Base-by-base conservation (phyloP, 2,113 vertebrate genomes). In the Neolamprologus brichardi region DNA sequence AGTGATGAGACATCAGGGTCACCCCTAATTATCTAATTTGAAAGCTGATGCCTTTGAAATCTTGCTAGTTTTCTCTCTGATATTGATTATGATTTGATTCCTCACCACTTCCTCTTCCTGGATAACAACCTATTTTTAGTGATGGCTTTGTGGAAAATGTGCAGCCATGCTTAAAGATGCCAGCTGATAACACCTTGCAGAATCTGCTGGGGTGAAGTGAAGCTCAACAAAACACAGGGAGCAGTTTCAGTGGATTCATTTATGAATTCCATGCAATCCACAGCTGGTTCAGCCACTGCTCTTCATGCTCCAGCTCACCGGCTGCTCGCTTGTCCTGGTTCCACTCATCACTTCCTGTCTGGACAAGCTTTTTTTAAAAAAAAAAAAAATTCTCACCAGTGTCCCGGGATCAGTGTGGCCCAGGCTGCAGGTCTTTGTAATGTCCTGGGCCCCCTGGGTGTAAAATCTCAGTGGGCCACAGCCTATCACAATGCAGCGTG, bases 161-260 rank as follows among this genome's bases (percentile, higher is more conserved):
- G 81, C 91, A 89, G 79, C 80, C 83, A 30, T 53, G 84, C 91
- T 79, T 3, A 39, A 77, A 83, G 84, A 58, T 17, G 75, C 84
- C 91, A 92, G 82, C 89, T 87, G 89, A 90, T 85, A 20, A 72
- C 46, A 85, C 87, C 53, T 85, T 58, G 84, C 60, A 89, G 62
- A 51, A 54, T 81, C n/a, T 20, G 70, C 60, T 41, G 84, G 39
- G 58, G 86, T 82, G 67, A 86, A 86, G 84, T 70, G 84, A 79
- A 79, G 88, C 84, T 88, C 41, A 11, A 64, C 83, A 62, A 79
- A 86, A 58, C 4, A 52, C 84, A 78, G 44, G 10, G 62, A 83
- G 79, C 90, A 39, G 15, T 81, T 82, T 79, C 23, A 54, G 82
- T 46, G 84, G 82, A 32, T 84, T 87, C 12, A 80, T 82, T 62